A percentile compares a stretch with the other conserved stretches of the same genome.
Conservation (phyloP, 53 echinoderm and acorn worm species). For the Mesocentrotus franciscanus region DNA sequence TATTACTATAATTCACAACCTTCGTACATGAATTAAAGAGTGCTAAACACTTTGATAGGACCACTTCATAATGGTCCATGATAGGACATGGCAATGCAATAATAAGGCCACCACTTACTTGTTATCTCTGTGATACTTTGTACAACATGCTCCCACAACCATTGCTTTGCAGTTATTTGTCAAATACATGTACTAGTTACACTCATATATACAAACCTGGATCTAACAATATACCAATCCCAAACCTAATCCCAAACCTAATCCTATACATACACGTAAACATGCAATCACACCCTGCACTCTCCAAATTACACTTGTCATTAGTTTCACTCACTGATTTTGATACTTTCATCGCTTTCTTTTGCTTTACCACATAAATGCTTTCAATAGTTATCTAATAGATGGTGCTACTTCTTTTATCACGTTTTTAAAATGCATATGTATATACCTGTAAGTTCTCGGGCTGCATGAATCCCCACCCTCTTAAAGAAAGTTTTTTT, state of each 20-base stretch:
- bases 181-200: too few species aligned
- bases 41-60: not conserved
- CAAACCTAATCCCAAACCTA: not conserved
- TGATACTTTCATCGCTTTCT: not conserved
- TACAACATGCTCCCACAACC: too few species aligned
- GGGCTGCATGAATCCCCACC: not conserved
- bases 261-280: too few species aligned
- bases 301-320: not conserved
- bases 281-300: not conserved
- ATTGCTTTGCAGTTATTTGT: too few species aligned
- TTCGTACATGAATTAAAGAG: not conserved
- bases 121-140: too few species aligned
- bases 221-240: not conserved
- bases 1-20: too few species aligned
- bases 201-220: not conserved
- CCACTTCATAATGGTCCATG: too few species aligned
- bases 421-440: not conserved
- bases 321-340: not conserved
- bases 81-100: too few species aligned
- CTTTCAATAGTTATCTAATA: not conserved
- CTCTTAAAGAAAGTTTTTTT: not conserved
- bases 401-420: not conserved
- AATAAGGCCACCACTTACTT: not conserved
- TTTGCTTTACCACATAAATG: not conserved
- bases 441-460: not conserved